phyloP scores from a whole-genome alignment of 2,113 vertebrate species.

The Neotoma lepida region DNA sequence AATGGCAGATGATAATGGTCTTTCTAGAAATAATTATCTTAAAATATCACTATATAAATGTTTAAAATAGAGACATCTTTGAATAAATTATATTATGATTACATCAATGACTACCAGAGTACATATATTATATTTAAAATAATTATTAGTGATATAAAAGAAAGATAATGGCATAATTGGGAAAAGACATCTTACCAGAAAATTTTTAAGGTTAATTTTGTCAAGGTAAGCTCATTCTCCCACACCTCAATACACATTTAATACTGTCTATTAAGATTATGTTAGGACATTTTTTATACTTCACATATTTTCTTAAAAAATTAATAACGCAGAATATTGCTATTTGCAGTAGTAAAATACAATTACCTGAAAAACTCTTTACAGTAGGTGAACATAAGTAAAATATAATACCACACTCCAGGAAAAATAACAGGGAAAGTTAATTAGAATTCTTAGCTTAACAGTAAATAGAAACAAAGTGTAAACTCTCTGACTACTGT shows the following conservation, averaged over 20 bases:
- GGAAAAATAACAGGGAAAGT: not conserved
- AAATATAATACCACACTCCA: not conserved
- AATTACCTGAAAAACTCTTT: not conserved
- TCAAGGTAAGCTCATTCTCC: not conserved
- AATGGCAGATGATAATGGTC: not conserved
- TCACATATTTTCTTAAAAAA: not conserved
- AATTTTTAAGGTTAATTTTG: not conserved
- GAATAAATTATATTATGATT: not conserved
- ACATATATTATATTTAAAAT: not conserved
- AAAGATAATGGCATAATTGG: not conserved
- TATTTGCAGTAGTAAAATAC: not conserved
- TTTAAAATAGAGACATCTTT: not conserved
- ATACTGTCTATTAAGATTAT: not conserved
- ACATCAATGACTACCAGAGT: not conserved
- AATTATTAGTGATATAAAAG: not conserved
- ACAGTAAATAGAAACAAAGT: not conserved
- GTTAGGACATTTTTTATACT: not conserved
- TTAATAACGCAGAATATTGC: not conserved
- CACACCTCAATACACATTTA: not conserved
- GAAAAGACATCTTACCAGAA: not conserved
- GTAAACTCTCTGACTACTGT: not conserved
- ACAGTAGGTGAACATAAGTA: not conserved
- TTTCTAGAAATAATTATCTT: slow-evolving; percentile 13
- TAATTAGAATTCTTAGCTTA: not conserved
- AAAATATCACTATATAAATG: not conserved